Conservation (phyloP, 2,113 vertebrate species). For the Oreochromis aureus region DNA sequence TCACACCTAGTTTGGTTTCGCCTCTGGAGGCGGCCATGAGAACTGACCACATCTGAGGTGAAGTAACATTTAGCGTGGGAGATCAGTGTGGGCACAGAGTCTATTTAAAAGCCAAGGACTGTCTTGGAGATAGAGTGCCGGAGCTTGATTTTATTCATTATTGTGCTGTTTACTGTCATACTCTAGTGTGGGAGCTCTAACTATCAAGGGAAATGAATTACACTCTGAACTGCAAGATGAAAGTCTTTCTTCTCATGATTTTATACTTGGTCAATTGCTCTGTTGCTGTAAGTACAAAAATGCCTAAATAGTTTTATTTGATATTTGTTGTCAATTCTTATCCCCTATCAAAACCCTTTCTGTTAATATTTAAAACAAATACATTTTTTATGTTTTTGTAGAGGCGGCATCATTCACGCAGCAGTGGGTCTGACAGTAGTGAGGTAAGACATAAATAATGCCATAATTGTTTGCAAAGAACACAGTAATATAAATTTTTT, state of each 20-base stretch:
- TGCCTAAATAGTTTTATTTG: not conserved
- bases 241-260: constrained; percentile 27
- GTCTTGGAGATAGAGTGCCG: not conserved
- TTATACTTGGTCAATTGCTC: constrained; percentile 5
- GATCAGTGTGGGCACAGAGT: not conserved
- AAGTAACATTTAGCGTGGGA: constrained; percentile 17
- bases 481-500: not conserved
- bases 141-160: not conserved
- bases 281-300: constrained; percentile 50
- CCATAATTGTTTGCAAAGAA: not conserved
- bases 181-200: not conserved
- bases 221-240: constrained; percentile 41
- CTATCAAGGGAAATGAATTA: not conserved
- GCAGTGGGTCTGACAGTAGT: constrained; percentile 31
- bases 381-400: constrained; percentile 1
- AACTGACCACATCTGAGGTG: constrained; percentile 29
- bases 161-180: not conserved
- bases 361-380: not conserved
- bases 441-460: constrained; percentile 15
- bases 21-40: not conserved
- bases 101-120: constrained; percentile 50
- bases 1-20: constrained; percentile 34
- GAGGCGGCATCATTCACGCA: not conserved
- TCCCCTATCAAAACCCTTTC: not conserved
- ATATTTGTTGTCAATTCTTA: not conserved